A percentile compares a stretch with the other conserved stretches of the same genome.
Evolutionary conservation across 1,140 invertebrate genomes (phyloP).

Genomic region (Brachionus plicatilis): DNA sequence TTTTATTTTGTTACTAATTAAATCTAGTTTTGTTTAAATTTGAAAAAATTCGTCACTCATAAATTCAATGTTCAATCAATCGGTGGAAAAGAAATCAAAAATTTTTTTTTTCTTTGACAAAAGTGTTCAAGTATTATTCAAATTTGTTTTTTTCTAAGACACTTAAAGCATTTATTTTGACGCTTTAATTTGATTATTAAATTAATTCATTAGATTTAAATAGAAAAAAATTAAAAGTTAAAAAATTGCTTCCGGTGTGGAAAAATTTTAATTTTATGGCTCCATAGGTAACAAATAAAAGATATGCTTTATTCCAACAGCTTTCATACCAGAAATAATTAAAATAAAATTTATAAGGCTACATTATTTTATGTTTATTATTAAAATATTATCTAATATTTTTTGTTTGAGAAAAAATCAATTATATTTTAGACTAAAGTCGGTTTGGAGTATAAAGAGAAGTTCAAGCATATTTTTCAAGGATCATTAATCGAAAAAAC

Average conservation of each 20-base stretch:
- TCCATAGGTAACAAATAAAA: neutral
- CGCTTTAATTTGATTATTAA: neutral
- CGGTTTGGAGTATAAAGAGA: neutral
- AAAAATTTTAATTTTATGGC: neutral
- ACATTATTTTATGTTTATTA: neutral
- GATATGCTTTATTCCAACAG: neutral
- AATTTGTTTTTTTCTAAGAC: neutral
- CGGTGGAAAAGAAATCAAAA: neutral
- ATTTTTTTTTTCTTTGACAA: neutral
- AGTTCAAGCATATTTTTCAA: neutral
- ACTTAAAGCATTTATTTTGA: neutral
- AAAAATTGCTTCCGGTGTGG: neutral
- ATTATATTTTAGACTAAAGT: neutral
- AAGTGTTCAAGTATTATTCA: neutral
- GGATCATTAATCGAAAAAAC: neutral
- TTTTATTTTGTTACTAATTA: neutral
- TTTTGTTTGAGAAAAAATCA: neutral
- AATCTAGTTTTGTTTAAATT: neutral
- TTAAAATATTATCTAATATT: neutral
- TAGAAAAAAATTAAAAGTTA: neutral
- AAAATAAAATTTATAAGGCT: neutral
- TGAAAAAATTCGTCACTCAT: neutral
- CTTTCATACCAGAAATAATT: neutral
- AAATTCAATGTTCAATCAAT: neutral
- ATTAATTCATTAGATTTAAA: neutral